A percentile compares a stretch with the other conserved stretches of the same genome.
Conservation (phyloP, 2,113 vertebrate species). For the Ciconia boyciana region DNA sequence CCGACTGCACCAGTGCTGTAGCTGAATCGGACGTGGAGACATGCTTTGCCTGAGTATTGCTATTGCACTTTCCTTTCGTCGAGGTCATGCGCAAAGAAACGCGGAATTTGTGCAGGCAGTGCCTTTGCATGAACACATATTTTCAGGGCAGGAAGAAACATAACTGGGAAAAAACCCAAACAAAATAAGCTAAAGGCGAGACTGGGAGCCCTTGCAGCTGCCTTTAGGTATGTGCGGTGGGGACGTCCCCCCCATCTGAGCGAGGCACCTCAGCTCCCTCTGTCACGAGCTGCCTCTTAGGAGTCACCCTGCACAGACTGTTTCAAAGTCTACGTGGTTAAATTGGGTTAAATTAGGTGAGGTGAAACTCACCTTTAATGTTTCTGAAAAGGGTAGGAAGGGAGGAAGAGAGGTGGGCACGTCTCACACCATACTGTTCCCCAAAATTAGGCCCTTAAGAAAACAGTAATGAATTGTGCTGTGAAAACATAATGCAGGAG, state of each 20-base stretch:
- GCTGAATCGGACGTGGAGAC: not conserved
- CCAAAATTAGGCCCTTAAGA: not conserved
- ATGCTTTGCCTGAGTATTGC: not conserved
- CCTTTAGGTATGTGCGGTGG: not conserved
- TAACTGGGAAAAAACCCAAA: not conserved
- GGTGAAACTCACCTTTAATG: not conserved
- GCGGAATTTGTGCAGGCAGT: not conserved
- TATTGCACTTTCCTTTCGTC: not conserved
- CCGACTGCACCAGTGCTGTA: rapidly evolving
- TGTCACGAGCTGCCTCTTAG: not conserved
- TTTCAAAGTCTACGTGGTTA: not conserved
- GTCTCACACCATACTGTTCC: too few relatives aligned
- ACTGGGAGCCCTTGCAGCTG: not conserved
- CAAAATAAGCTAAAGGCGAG: not conserved
- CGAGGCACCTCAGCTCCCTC: not conserved
- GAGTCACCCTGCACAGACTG: not conserved
- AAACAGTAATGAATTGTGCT: not conserved
- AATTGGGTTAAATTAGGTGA: not conserved
- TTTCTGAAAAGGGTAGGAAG: not conserved
- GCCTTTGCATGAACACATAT: not conserved
- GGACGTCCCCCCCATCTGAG: not conserved
- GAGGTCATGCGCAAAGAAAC: not conserved
- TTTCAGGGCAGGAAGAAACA: not conserved
- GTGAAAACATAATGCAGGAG: not conserved
- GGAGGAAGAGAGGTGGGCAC: not conserved